Evolutionary conservation across 1,140 invertebrate species (phyloP).

Genomic region (Drosophila punjabiensis): DNA sequence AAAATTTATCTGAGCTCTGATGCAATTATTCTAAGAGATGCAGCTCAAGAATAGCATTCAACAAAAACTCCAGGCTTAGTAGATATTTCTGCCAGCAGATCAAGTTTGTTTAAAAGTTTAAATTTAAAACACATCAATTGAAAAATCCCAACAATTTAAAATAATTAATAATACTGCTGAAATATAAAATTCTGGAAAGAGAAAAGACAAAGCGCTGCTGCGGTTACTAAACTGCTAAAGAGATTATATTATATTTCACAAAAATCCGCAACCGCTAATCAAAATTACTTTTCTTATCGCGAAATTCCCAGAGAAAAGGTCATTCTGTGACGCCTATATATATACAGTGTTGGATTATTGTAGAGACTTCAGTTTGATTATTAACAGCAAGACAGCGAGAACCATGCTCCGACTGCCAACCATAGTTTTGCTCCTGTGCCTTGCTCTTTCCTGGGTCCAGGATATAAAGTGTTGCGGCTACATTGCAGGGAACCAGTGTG

Average conservation of each 20-base stretch:
- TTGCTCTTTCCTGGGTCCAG: background rate
- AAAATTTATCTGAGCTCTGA: background rate
- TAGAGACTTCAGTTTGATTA: background rate
- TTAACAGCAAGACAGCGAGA: background rate
- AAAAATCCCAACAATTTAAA: no score
- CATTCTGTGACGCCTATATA: background rate
- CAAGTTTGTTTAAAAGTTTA: no score
- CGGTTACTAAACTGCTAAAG: background rate
- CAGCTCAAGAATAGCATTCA: background rate
- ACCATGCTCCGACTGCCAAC: background rate
- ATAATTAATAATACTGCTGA: no score
- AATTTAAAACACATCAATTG: no score
- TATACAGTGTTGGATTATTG: background rate
- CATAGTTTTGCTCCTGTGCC: background rate
- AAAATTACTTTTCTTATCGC: background rate
- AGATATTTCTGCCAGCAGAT: no score
- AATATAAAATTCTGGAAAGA: background rate
- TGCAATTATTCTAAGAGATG: background rate
- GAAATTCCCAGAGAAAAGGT: background rate
- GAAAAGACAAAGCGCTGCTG: background rate
- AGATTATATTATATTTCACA: background rate
- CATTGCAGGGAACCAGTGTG: background rate
- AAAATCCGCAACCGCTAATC: background rate
- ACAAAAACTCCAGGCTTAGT: no score
- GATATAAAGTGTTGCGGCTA: no score